phyloP scores from a whole-genome alignment of 2,797 vertebrate species.

The Anas flavirostris region DNA sequence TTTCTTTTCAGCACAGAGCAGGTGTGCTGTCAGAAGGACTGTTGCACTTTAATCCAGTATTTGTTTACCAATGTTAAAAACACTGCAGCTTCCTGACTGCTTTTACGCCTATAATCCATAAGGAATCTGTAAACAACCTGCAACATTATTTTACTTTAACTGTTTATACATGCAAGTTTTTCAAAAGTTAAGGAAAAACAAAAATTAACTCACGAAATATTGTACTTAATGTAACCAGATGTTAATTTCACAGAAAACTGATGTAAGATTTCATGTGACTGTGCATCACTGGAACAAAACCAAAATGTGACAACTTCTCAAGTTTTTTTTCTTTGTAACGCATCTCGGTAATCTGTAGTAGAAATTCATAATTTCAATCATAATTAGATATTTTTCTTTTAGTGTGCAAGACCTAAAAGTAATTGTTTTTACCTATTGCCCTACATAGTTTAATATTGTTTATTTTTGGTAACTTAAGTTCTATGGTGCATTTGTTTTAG shows the following conservation, averaged over 20 bases:
- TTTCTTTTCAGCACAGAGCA: slow-evolving; percentile 37
- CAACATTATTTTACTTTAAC: slow-evolving; percentile 67
- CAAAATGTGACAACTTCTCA: slow-evolving; percentile 78
- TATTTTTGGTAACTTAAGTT: slow-evolving; percentile 81
- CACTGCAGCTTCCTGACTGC: slow-evolving; percentile 77
- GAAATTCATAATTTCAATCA: slow-evolving; percentile 62
- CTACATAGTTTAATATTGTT: slow-evolving; percentile 69
- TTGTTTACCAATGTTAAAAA: slow-evolving; percentile 84
- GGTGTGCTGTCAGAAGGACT: slow-evolving; percentile 64
- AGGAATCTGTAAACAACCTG: slow-evolving; percentile 58
- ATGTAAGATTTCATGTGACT: slow-evolving; percentile 70
- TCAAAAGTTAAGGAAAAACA: background rate
- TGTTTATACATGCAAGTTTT: slow-evolving; percentile 69
- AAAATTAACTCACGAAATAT: background rate
- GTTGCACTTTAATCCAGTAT: slow-evolving; percentile 89
- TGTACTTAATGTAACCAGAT: slow-evolving; percentile 46
- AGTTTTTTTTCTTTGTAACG: slow-evolving; percentile 57
- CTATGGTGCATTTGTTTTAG: slow-evolving; percentile 71
- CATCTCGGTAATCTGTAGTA: slow-evolving; percentile 51
- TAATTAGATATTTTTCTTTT: slow-evolving; percentile 67
- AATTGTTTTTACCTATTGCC: slow-evolving; percentile 63
- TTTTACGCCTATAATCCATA: slow-evolving; percentile 58
- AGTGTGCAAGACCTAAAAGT: slow-evolving; percentile 61
- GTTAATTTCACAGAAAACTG: slow-evolving; percentile 59
- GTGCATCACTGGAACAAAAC: slow-evolving; percentile 78